Percentiles rank a stretch among this genome's conserved stretches.
These are phyloP conservation scores for Syngnathus floridae DNA, from an alignment of 2,113 vertebrate genomes.

Conservation along the genomic window DNA sequence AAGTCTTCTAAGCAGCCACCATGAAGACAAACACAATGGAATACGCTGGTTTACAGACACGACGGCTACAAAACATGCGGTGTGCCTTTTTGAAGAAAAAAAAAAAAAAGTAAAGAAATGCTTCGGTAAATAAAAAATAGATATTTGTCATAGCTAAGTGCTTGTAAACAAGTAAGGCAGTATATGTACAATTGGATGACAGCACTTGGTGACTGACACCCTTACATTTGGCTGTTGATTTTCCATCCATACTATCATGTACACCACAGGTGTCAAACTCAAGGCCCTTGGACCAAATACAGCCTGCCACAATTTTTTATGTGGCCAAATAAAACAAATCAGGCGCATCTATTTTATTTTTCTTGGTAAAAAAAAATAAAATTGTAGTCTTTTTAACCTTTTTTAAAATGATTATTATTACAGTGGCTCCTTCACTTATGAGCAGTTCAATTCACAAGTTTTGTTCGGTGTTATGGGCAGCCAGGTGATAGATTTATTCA, in stretches of 20 bases:
- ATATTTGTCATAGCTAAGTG: conserved; percentile 65
- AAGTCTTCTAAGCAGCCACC: conserved; percentile 44
- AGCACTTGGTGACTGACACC: conserved; percentile 55
- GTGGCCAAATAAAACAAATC: not conserved
- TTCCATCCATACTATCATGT: conserved; percentile 37
- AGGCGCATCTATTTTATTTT: not conserved
- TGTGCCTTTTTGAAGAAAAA: conserved; percentile 31
- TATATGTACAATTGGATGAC: conserved; percentile 41
- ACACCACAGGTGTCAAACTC: conserved; percentile 10
- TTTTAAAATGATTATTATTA: not conserved
- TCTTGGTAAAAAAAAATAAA: not conserved
- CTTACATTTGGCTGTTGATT: conserved; percentile 53
- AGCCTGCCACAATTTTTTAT: not conserved
- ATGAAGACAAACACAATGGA: conserved; percentile 20
- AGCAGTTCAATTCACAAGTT: too few relatives aligned
- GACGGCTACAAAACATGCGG: conserved; percentile 51
- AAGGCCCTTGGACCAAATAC: not conserved
- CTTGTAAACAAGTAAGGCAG: conserved; percentile 73
- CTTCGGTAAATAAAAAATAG: conserved; percentile 66
- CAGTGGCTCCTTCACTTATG: not conserved
- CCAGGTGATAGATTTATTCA: too few relatives aligned
- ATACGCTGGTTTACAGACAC: conserved; percentile 45
- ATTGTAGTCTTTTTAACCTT: not conserved
- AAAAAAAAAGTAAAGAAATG: conserved; percentile 42
- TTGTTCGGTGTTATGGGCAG: too few relatives aligned